Percentiles rank a stretch among this genome's conserved stretches.
Evolutionary conservation across 92 coral and sea anemone genomes (phyloP).

Genomic region (Micromussa lordhowensis): DNA sequence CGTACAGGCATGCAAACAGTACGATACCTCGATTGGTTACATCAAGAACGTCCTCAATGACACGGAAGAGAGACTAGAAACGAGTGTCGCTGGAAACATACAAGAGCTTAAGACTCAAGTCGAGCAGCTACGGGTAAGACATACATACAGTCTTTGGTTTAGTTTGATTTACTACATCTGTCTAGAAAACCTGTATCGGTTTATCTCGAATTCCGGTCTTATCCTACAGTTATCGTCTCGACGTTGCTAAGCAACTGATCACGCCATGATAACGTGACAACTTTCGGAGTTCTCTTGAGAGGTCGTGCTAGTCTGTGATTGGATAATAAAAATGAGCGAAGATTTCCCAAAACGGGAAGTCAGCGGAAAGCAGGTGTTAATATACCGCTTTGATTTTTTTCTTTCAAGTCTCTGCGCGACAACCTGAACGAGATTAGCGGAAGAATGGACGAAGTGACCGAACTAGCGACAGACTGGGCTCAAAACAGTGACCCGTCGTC

Average conservation of each 20-base stretch:
- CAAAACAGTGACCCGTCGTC: constrained; percentile 82
- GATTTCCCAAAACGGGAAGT: background rate
- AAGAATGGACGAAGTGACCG: constrained; percentile 79
- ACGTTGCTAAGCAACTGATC: too few relatives aligned
- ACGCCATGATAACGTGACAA: too few relatives aligned
- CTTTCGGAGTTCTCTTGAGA: too few relatives aligned
- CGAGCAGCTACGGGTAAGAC: constrained; percentile 72
- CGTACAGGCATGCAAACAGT: constrained; percentile 79
- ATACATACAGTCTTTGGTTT: too few relatives aligned
- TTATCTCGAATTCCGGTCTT: too few relatives aligned
- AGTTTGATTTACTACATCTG: too few relatives aligned
- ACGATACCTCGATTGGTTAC: constrained; percentile 69
- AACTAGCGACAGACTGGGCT: constrained; percentile 83
- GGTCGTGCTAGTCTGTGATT: too few relatives aligned
- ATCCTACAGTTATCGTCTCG: too few relatives aligned
- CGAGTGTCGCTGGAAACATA: constrained; percentile 66
- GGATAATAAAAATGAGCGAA: too few relatives aligned
- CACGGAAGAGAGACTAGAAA: constrained; percentile 68
- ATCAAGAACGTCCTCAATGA: constrained; percentile 79
- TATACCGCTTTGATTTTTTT: background rate
- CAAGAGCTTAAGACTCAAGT: constrained; percentile 62
- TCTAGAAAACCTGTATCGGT: too few relatives aligned
- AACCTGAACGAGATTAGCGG: constrained; percentile 75
- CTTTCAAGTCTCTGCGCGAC: constrained; percentile 57
- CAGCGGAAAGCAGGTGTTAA: background rate